phyloP scores from a whole-genome alignment of 2,113 vertebrate genomes.

The Carollia perspicillata region DNA sequence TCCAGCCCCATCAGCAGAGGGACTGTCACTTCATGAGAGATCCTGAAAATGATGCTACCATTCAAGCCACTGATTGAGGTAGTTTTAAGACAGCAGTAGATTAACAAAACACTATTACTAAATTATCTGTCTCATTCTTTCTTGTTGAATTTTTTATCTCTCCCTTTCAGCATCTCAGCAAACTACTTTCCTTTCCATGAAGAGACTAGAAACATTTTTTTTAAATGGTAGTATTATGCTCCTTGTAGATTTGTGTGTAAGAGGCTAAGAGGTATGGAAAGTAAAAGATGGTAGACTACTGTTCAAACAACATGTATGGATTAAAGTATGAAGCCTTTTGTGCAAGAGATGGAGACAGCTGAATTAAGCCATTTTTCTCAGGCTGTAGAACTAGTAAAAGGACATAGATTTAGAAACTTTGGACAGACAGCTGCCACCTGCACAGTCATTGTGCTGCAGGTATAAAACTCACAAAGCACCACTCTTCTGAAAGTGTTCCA shows the following conservation, averaged over 20 bases:
- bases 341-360: background rate
- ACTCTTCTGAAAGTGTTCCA: background rate
- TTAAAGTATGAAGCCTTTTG: background rate
- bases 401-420: background rate
- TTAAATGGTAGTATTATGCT: background rate
- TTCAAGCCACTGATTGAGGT: background rate
- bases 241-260: background rate
- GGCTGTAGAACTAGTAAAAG: background rate
- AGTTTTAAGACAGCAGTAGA: background rate
- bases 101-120: background rate
- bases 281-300: background rate
- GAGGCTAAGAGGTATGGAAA: fast-evolving
- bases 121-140: background rate
- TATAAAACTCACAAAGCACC: background rate
- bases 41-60: background rate
- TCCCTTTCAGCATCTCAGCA: background rate
- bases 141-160: background rate
- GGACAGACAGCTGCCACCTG: background rate
- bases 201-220: background rate
- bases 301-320: background rate
- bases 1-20: background rate
- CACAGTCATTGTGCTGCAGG: background rate
- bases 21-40: background rate
- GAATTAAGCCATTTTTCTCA: background rate
- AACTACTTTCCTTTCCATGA: background rate